These are phyloP conservation scores for Yoshiicerus persimilis DNA, from an alignment of 1,140 invertebrate species.

Conservation along the genomic window DNA sequence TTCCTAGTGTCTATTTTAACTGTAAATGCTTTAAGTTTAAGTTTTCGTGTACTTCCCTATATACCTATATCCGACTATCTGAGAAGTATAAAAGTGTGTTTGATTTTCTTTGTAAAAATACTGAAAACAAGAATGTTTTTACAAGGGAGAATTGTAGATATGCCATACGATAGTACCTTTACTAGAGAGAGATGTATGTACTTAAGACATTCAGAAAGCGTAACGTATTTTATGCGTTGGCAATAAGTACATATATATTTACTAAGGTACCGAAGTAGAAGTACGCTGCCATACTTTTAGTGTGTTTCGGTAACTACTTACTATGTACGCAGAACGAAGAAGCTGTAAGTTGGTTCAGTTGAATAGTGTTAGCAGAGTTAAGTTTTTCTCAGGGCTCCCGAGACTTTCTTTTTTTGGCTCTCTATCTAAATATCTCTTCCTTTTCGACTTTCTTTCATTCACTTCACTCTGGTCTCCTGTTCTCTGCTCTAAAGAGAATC, in stretches of 20 bases:
- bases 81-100: too few species aligned
- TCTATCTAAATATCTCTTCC: background rate
- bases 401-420: background rate
- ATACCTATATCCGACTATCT: too few species aligned
- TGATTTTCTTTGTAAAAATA: too few species aligned
- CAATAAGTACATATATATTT: background rate
- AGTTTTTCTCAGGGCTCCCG: constrained; percentile 1
- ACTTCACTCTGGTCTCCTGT: background rate
- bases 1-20: too few species aligned
- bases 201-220: background rate
- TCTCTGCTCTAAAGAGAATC: background rate
- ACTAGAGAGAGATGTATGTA: background rate
- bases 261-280: background rate
- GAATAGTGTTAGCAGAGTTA: background rate
- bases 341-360: background rate
- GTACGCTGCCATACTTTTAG: too few species aligned
- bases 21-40: too few species aligned
- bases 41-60: too few species aligned
- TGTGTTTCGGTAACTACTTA: background rate
- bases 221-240: background rate
- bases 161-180: background rate
- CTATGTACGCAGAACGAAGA: background rate
- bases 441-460: background rate
- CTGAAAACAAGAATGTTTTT: too few species aligned
- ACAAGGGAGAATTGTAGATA: too few species aligned